A percentile compares a stretch with the other conserved stretches of the same genome.
phyloP scores from a whole-genome alignment of 1,140 invertebrate species.

The Oppia nitens region DNA sequence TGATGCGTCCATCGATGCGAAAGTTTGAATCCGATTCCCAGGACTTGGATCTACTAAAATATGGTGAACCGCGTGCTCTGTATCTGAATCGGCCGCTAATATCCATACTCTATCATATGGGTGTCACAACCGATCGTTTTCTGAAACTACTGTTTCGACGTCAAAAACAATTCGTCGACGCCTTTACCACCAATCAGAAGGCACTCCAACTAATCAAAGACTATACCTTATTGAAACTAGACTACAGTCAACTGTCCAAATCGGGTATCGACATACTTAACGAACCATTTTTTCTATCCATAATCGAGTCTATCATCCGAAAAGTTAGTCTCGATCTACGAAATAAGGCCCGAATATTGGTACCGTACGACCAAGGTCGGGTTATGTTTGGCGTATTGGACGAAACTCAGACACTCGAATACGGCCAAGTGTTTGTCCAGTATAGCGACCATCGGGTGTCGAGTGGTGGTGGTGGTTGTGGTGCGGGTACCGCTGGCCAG shows the following conservation, averaged over 20 bases:
- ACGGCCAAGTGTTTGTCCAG: conserved; percentile 22
- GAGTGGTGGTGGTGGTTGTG: no score
- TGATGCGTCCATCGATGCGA: conserved; percentile 19
- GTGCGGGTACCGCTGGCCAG: neutral
- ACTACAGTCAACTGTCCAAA: neutral
- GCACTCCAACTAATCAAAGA: conserved; percentile 11
- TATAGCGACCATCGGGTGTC: conserved; percentile 12
- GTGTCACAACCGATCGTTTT: conserved; percentile 11
- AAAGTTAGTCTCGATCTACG: conserved; percentile 14
- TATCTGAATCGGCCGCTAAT: conserved; percentile 21
- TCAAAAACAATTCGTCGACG: conserved; percentile 14
- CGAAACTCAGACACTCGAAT: conserved; percentile 18
- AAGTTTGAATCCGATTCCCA: conserved; percentile 17
- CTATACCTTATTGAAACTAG: conserved; percentile 1
- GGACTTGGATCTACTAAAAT: conserved; percentile 8
- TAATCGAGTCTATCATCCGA: conserved; percentile 10
- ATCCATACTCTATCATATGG: conserved; percentile 21
- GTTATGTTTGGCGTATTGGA: conserved; percentile 22
- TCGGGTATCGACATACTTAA: conserved; percentile 14
- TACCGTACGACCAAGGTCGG: conserved; percentile 16
- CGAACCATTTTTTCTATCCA: conserved; percentile 19
- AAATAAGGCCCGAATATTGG: conserved; percentile 18
- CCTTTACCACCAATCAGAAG: conserved; percentile 16
- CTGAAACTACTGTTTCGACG: conserved; percentile 12
- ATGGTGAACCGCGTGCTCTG: conserved; percentile 5